phyloP scores from a whole-genome alignment of 2,797 vertebrate genomes.

The Hephaestus fuliginosus region DNA sequence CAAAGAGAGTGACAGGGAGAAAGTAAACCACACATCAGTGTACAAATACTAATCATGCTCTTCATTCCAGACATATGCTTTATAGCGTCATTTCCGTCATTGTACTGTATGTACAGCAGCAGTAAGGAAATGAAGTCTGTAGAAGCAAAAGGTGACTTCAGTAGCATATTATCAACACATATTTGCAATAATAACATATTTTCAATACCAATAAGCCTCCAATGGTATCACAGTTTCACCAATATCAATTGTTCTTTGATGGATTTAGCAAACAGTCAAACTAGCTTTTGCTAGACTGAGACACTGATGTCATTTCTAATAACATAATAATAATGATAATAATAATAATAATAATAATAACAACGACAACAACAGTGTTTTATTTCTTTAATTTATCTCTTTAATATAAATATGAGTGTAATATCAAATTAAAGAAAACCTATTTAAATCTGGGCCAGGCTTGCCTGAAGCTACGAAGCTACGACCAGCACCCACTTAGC shows the following conservation, averaged over 20 bases:
- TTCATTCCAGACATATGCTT: slow-evolving; percentile 52
- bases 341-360: background rate
- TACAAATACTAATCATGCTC: slow-evolving; percentile 46
- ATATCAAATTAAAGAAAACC: background rate
- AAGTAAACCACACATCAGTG: slow-evolving; percentile 41
- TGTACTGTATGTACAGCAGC: background rate
- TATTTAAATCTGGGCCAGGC: too few species aligned
- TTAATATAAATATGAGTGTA: background rate
- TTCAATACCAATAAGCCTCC: background rate
- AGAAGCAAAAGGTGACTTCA: background rate
- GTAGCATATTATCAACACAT: background rate
- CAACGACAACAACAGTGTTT: background rate
- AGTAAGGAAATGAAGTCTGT: background rate
- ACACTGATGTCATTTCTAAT: background rate
- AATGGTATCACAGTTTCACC: background rate
- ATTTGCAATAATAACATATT: background rate
- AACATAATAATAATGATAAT: background rate
- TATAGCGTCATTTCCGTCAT: slow-evolving; percentile 1
- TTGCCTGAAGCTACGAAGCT: too few species aligned
- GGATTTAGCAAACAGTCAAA: background rate
- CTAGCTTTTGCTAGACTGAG: background rate
- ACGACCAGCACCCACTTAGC: background rate
- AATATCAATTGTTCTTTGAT: background rate
- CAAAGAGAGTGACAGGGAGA: slow-evolving; percentile 23
- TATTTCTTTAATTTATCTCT: background rate